phyloP scores from a whole-genome alignment of 2,113 vertebrate species.

The Pleuronectes platessa region DNA sequence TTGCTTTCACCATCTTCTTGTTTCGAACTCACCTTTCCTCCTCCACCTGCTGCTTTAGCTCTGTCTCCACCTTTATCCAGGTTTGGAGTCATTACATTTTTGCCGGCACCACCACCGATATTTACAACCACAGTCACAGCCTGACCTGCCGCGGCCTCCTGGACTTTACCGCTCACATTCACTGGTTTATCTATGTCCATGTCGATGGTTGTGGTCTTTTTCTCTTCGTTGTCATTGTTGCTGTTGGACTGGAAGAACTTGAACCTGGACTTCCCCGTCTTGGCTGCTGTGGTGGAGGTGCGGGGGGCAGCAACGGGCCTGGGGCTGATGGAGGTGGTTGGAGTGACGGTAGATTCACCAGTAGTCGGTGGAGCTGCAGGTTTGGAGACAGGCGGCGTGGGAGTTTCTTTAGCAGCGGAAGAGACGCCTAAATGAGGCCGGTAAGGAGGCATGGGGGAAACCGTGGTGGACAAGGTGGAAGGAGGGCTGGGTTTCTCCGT shows the following conservation, averaged over 20 bases:
- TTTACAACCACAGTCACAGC: slow-evolving; percentile 49
- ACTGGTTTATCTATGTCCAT: slow-evolving; percentile 21
- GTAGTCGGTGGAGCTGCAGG: not conserved
- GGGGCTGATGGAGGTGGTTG: slow-evolving; percentile 13
- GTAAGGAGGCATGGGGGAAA: slow-evolving; percentile 16
- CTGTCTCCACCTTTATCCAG: not conserved
- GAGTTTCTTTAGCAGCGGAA: slow-evolving; percentile 8
- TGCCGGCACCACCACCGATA: not conserved
- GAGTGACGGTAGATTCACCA: not conserved
- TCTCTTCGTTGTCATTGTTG: not conserved
- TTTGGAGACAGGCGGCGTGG: not conserved
- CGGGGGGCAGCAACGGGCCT: slow-evolving; percentile 37
- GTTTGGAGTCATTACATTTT: slow-evolving; percentile 6
- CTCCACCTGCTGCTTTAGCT: slow-evolving; percentile 6
- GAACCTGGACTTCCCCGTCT: slow-evolving; percentile 84
- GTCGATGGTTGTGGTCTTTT: not conserved
- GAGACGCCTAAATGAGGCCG: slow-evolving; percentile 1
- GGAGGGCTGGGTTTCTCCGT: slow-evolving; percentile 44
- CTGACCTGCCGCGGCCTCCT: slow-evolving; percentile 27
- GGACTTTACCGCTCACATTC: not conserved
- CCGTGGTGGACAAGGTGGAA: slow-evolving; percentile 12
- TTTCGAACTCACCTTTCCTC: slow-evolving; percentile 5
- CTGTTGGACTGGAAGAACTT: slow-evolving; percentile 76
- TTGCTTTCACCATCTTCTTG: not conserved
- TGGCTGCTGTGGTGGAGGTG: slow-evolving; percentile 61